Evolutionary conservation across 2,113 vertebrate species (phyloP).

Genomic region (Megaceryle torquata): DNA sequence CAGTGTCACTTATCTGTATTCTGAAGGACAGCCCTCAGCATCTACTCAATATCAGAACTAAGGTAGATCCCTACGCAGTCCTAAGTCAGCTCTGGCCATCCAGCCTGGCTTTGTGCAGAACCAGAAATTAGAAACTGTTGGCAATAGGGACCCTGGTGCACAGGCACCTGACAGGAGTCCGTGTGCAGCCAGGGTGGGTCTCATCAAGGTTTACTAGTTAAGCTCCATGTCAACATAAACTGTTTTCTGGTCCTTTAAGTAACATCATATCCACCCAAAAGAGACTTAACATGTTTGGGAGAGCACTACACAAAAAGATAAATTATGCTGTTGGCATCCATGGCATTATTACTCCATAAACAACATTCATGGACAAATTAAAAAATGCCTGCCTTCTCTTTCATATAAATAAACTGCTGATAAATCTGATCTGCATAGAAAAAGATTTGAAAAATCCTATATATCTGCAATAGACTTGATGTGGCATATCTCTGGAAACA

Average conservation of each 20-base stretch:
- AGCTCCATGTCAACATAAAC: not conserved
- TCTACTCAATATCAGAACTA: not conserved
- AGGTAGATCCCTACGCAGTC: not conserved
- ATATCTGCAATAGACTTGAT: not conserved
- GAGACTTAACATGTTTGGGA: not conserved
- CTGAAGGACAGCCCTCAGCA: not conserved
- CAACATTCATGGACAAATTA: not conserved
- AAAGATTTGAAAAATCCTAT: not conserved
- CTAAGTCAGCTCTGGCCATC: not conserved
- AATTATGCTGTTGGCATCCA: not conserved
- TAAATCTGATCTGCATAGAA: not conserved
- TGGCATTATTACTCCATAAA: not conserved
- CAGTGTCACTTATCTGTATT: not conserved
- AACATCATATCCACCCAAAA: not conserved
- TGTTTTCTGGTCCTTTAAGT: not conserved
- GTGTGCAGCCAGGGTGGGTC: accelerated
- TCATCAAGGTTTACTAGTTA: not conserved
- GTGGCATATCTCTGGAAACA: not conserved
- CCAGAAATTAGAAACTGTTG: not conserved
- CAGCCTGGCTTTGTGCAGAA: not conserved
- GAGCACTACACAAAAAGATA: not conserved
- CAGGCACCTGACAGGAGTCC: not conserved
- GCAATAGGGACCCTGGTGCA: not conserved
- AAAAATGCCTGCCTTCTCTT: not conserved
- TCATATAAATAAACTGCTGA: not conserved